Evolutionary conservation across 1,140 invertebrate species (phyloP), one percentile per base, ranked within the genome.

Genomic region (Procambarus virginalis): DNA sequence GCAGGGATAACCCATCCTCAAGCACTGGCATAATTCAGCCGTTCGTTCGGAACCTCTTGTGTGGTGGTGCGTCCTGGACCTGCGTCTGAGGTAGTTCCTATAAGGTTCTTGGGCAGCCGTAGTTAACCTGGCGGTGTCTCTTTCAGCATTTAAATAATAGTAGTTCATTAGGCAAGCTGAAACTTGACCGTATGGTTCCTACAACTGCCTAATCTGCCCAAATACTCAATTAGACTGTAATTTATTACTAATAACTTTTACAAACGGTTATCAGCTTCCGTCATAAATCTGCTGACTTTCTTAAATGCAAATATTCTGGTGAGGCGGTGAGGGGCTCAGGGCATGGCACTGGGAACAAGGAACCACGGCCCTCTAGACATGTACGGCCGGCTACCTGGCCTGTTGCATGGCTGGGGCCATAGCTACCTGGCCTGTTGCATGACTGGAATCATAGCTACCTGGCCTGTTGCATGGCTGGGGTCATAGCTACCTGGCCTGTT

Each of bases 21-120:
- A 82, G 20, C 20, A 60, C 46, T 68, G 80, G 80, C 22, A 68
- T 82, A 82, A 82, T 82, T 82, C 80, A 68, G 80, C 46, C 80
- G 20, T 46, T 64, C 10, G 80, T 64, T 48, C 46, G 22, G 45
- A 48, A 60, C 58, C 80, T 9, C 14, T 60, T 14, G 45, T 12
- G 58, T 60, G 55, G 45, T 46, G 34, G 80, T 82, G 45, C 8
- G 22, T 10, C 22, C 0, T 34, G 1, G 80, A 4, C 9, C 20
- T 8, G 0, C 60, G 34, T n/a, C 34, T 12, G 45, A 48, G 46
- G 60, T 48, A 14, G 58, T 34, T 60, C 51, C 55, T 34, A 34
- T 34, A 34, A 20, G 6, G 12, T 64, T 81, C 2, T 22, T 68
- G 80, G 80, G 70, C 80, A 82, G 9, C 60, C 17, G 68, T 6